A percentile compares a stretch with the other conserved stretches of the same genome.
These are phyloP conservation scores for Aporrectodea caliginosa DNA, from an alignment of 1,140 invertebrate genomes.

Conservation along the genomic window DNA sequence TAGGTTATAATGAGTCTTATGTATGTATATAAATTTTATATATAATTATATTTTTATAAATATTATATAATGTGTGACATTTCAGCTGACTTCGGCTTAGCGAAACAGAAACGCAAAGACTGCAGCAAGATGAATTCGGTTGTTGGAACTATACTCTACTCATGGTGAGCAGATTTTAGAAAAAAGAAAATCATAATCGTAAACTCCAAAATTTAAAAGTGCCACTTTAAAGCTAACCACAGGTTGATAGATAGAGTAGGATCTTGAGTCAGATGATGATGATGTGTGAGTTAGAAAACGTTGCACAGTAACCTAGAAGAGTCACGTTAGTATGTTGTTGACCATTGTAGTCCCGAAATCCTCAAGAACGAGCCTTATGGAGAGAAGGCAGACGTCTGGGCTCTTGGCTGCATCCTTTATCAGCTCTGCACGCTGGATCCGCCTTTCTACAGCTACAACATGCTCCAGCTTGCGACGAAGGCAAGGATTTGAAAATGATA, in stretches of 20 bases:
- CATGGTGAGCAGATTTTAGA: slow-evolving; percentile 48
- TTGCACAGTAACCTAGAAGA: not conserved
- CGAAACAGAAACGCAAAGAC: slow-evolving; percentile 55
- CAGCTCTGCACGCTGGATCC: slow-evolving; percentile 55
- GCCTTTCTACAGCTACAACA: slow-evolving; percentile 54
- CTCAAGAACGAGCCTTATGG: slow-evolving; percentile 56
- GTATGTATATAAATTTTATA: not conserved
- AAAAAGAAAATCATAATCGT: too few species aligned
- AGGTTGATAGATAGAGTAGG: too few species aligned
- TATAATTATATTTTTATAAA: slow-evolving; percentile 15
- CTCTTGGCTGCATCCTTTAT: slow-evolving; percentile 56
- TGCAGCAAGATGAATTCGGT: slow-evolving; percentile 56
- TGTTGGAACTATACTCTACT: slow-evolving; percentile 57
- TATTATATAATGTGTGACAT: slow-evolving; percentile 1
- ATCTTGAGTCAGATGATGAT: not conserved
- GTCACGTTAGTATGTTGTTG: slow-evolving; percentile 30
- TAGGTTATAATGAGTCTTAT: too few species aligned
- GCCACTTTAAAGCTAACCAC: too few species aligned
- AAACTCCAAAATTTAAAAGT: too few species aligned
- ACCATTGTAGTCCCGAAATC: slow-evolving; percentile 56
- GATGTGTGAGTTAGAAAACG: not conserved
- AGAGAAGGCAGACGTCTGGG: slow-evolving; percentile 58
- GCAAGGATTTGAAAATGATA: slow-evolving; percentile 35
- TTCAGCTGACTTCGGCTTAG: slow-evolving; percentile 56
- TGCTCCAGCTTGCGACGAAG: slow-evolving; percentile 53